These are phyloP conservation scores for Xyliphius kryptos DNA, from an alignment of 2,113 vertebrate species.

Conservation along the genomic window DNA sequence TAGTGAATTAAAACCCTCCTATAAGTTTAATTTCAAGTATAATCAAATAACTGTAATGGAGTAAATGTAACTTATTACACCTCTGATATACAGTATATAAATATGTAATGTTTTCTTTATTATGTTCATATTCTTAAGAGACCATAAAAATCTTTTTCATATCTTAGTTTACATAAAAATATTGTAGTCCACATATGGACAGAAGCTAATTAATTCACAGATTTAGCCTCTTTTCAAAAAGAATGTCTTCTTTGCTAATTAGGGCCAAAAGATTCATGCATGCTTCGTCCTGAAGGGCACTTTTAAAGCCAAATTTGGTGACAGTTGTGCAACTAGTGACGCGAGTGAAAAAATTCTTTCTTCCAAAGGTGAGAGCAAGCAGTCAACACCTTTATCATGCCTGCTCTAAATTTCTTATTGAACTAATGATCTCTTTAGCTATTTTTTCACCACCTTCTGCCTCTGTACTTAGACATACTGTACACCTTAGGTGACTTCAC, in stretches of 20 bases:
- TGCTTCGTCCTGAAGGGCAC: slow-evolving; percentile 12
- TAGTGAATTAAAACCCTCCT: too few species aligned
- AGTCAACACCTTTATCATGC: slow-evolving; percentile 1
- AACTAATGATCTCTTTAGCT: background rate
- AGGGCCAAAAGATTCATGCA: slow-evolving; percentile 1
- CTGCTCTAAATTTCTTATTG: background rate
- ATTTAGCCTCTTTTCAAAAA: slow-evolving; percentile 42
- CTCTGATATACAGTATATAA: too few species aligned
- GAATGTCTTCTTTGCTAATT: slow-evolving; percentile 19
- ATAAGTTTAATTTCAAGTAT: too few species aligned
- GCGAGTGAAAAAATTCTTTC: slow-evolving; percentile 3
- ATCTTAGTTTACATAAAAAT: too few species aligned
- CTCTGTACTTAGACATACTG: background rate
- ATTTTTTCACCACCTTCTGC: background rate
- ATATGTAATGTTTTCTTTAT: too few species aligned
- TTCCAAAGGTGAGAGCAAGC: slow-evolving; percentile 10
- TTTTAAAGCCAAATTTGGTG: slow-evolving; percentile 5
- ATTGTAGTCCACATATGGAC: background rate
- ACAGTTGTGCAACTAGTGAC: slow-evolving; percentile 4
- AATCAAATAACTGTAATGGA: too few species aligned
- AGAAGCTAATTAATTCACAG: background rate
- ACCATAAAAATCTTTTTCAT: slow-evolving; percentile 42
- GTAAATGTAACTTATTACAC: too few species aligned
- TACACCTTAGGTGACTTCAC: background rate
- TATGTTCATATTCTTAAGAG: too few species aligned